A percentile compares a stretch with the other conserved stretches of the same genome.
phyloP scores from a whole-genome alignment of 1,140 invertebrate genomes.

The Gryon sp. region DNA sequence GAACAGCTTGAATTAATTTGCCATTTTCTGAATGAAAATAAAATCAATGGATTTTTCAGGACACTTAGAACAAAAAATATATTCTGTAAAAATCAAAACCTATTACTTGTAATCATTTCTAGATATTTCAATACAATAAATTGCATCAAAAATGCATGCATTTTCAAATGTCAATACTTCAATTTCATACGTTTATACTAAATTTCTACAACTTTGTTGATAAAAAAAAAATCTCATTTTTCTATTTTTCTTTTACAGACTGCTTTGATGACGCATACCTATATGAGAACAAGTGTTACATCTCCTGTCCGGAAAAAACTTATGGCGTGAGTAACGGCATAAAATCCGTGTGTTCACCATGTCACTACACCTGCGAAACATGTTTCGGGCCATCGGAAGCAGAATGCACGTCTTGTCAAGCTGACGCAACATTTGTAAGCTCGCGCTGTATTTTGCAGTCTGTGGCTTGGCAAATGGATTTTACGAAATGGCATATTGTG shows the following conservation, averaged over 20 bases:
- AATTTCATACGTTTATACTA: no score
- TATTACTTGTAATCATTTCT: no score
- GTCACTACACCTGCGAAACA: constrained; percentile 68
- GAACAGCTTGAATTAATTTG: no score
- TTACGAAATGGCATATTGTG: constrained; percentile 66
- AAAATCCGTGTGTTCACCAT: constrained; percentile 63
- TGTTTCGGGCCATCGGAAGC: constrained; percentile 67
- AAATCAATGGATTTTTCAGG: no score
- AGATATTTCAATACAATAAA: no score
- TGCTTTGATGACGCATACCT: constrained; percentile 60
- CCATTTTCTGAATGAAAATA: no score
- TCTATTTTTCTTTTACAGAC: constrained; percentile 42
- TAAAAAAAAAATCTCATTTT: no score
- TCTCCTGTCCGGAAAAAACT: constrained; percentile 59
- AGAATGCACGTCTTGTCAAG: constrained; percentile 67
- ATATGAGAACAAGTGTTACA: constrained; percentile 50
- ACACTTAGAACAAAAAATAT: no score
- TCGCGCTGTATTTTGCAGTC: constrained; percentile 67
- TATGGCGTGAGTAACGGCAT: constrained; percentile 52
- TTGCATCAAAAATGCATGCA: neutral
- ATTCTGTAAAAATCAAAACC: no score
- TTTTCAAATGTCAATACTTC: neutral
- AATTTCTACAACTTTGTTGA: no score
- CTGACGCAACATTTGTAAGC: constrained; percentile 59
- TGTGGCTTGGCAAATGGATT: constrained; percentile 65